Evolutionary conservation across 2,113 vertebrate species (phyloP).

Genomic region (Dolichallabes microphthalmus): DNA sequence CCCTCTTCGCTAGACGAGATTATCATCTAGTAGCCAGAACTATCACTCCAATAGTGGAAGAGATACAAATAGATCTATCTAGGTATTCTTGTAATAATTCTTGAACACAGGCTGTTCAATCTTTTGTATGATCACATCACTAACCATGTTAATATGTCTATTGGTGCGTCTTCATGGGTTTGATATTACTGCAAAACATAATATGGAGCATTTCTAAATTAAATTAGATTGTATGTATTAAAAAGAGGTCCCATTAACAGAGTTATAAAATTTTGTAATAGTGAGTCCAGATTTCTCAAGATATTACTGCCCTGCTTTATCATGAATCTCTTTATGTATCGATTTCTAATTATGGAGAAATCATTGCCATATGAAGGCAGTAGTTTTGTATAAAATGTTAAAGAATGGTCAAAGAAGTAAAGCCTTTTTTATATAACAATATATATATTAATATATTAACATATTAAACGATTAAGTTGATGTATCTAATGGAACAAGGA

Average conservation of each 20-base stretch:
- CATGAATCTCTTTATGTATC: neutral
- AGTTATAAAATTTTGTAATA: neutral
- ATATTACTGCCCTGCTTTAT: neutral
- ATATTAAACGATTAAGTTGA: neutral
- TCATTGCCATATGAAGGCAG: too few relatives aligned
- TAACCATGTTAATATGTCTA: neutral
- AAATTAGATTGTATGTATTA: neutral
- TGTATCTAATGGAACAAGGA: neutral
- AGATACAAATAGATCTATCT: neutral
- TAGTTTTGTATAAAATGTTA: neutral
- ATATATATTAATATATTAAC: neutral
- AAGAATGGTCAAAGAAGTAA: neutral
- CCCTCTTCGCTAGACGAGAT: neutral
- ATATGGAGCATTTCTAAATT: neutral
- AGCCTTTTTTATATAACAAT: neutral
- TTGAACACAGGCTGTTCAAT: neutral
- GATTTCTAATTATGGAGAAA: neutral
- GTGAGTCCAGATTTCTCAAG: neutral
- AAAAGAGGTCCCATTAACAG: neutral
- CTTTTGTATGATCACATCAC: neutral
- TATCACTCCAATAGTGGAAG: neutral
- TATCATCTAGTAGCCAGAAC: neutral
- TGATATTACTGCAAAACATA: neutral
- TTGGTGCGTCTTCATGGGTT: neutral
- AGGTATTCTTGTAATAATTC: neutral